Evolutionary conservation across 2,888 invertebrate genomes (phyloP).

Genomic region (Campoletis raptor): DNA sequence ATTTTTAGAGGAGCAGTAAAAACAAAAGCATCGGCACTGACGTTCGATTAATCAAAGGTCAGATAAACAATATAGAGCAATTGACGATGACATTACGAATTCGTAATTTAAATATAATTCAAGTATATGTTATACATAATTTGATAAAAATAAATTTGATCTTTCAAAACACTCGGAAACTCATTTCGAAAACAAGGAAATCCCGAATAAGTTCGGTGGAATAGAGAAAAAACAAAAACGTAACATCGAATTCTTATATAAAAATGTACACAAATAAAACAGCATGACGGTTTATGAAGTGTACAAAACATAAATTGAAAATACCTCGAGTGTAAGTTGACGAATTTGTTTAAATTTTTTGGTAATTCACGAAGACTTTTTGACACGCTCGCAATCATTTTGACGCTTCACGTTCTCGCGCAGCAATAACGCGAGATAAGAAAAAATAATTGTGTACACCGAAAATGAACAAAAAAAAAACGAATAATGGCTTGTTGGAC

Average conservation of each 20-base stretch:
- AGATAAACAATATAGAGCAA: neutral
- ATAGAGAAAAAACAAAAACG: neutral
- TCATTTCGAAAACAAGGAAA: neutral
- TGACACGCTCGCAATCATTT: constrained; percentile 70
- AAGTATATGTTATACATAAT: neutral
- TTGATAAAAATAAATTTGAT: neutral
- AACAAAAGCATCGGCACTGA: neutral
- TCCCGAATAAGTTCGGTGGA: neutral
- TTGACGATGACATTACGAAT: neutral
- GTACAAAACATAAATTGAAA: constrained; percentile 5
- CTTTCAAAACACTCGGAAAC: neutral
- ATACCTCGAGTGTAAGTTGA: constrained; percentile 71
- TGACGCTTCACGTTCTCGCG: constrained; percentile 21
- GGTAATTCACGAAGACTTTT: constrained; percentile 66
- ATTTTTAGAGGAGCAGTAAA: neutral
- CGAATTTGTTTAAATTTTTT: constrained; percentile 70
- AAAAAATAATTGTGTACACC: neutral
- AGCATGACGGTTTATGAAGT: neutral
- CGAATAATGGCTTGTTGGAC: neutral
- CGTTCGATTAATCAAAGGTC: neutral
- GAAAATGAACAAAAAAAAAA: neutral
- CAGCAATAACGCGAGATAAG: neutral
- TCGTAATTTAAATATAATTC: neutral
- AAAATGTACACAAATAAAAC: neutral
- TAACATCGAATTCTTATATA: constrained; percentile 13